phyloP scores from a whole-genome alignment of 1,140 invertebrate species.

The Pogonomyrmex californicus region DNA sequence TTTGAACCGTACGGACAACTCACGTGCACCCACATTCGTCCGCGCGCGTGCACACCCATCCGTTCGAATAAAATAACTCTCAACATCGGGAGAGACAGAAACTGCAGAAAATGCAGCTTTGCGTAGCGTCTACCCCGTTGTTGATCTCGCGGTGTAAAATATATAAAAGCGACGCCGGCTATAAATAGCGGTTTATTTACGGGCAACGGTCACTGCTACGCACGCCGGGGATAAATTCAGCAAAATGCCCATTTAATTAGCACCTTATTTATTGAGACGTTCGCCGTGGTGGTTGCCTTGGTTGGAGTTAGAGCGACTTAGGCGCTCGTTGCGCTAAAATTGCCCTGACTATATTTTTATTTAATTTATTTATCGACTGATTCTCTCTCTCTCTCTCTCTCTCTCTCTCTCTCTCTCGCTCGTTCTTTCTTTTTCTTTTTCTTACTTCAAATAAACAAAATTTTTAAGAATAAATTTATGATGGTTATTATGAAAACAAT shows the following conservation, averaged over 20 bases:
- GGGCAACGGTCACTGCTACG: constrained; percentile 74
- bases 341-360: background rate
- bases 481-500: background rate
- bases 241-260: constrained; percentile 86
- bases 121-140: constrained; percentile 50
- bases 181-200: constrained; percentile 86
- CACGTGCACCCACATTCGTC: constrained; percentile 12
- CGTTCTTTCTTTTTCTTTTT: background rate
- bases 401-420: background rate
- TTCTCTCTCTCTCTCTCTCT: background rate
- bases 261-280: constrained; percentile 87
- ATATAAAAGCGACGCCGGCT: constrained; percentile 70
- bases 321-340: background rate
- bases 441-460: background rate
- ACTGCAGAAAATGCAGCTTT: constrained; percentile 75
- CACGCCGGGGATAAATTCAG: constrained; percentile 83
- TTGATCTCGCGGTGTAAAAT: constrained; percentile 39
- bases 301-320: constrained; percentile 20
- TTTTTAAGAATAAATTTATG: background rate
- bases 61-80: constrained; percentile 67
- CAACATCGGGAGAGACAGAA: constrained; percentile 75
- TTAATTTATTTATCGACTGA: background rate
- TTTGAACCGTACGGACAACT: constrained; percentile 32
- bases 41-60: constrained; percentile 8
- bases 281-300: constrained; percentile 35